A percentile compares a stretch with the other conserved stretches of the same genome.
These are phyloP conservation scores for Tetropium fuscum DNA, from an alignment of 2,888 invertebrate species.

Conservation along the genomic window DNA sequence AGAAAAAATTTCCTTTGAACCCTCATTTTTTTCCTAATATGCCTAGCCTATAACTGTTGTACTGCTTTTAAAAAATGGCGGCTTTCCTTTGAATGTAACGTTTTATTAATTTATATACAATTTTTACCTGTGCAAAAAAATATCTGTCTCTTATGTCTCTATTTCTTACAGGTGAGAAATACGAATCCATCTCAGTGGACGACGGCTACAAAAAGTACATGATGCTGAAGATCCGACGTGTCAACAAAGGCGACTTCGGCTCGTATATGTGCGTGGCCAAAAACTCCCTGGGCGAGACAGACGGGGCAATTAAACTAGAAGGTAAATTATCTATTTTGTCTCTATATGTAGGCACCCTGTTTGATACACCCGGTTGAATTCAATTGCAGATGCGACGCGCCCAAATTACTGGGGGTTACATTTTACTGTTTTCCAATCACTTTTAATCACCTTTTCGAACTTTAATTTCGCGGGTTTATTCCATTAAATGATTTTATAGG, in stretches of 20 bases:
- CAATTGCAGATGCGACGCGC: not conserved
- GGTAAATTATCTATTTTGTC: conserved; percentile 69
- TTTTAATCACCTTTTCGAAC: conserved; percentile 19
- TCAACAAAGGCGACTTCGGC: conserved; percentile 84
- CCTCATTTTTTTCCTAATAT: too few relatives aligned
- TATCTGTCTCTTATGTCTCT: not conserved
- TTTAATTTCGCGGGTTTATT: conserved; percentile 19
- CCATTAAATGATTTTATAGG: conserved; percentile 16
- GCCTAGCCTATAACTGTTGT: too few relatives aligned
- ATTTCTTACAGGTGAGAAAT: conserved; percentile 80
- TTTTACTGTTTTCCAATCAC: conserved; percentile 27
- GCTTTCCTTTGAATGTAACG: not conserved
- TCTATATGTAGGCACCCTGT: not conserved
- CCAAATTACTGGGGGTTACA: not conserved
- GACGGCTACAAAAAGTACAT: conserved; percentile 91
- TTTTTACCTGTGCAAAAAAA: too few relatives aligned
- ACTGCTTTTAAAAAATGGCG: too few relatives aligned
- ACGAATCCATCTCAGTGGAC: conserved; percentile 85
- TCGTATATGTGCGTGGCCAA: conserved; percentile 93
- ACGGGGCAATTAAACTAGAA: conserved; percentile 89
- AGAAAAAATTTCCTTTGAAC: too few relatives aligned
- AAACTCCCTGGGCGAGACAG: conserved; percentile 91
- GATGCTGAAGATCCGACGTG: conserved; percentile 89
- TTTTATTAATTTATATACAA: too few relatives aligned
- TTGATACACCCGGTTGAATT: not conserved